Conservation (phyloP, 2,113 vertebrate genomes). For the Pogonocichla stellata region DNA sequence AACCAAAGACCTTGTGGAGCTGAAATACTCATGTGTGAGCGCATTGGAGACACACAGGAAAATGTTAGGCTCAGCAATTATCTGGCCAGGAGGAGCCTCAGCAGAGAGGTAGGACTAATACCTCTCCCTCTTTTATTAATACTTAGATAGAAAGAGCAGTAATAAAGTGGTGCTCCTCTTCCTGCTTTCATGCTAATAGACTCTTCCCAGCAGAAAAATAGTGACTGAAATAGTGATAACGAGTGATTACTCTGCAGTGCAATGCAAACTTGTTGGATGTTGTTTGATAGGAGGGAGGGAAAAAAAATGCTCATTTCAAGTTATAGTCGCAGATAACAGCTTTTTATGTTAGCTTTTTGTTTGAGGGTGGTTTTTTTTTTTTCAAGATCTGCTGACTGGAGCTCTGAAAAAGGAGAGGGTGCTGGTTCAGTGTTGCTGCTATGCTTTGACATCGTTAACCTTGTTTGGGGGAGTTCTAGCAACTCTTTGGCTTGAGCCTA, state of each 20-base stretch:
- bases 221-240: background rate
- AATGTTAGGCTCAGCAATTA: background rate
- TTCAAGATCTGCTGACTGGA: background rate
- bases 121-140: background rate
- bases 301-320: background rate
- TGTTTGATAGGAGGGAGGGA: background rate
- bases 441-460: fast-evolving
- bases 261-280: background rate
- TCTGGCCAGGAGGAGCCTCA: background rate
- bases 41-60: background rate
- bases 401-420: background rate
- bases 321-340: background rate
- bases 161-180: background rate
- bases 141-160: background rate
- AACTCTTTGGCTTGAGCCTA: background rate
- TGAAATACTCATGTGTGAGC: fast-evolving
- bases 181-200: background rate
- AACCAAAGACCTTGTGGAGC: background rate
- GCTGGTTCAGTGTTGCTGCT: background rate
- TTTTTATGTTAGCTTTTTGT: background rate
- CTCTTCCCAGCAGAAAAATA: background rate
- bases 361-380: background rate
- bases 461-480: background rate
- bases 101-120: background rate
- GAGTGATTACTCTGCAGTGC: background rate